Evolutionary conservation across 1,140 invertebrate genomes (phyloP).

Genomic region (Temnothorax curvispinosus): DNA sequence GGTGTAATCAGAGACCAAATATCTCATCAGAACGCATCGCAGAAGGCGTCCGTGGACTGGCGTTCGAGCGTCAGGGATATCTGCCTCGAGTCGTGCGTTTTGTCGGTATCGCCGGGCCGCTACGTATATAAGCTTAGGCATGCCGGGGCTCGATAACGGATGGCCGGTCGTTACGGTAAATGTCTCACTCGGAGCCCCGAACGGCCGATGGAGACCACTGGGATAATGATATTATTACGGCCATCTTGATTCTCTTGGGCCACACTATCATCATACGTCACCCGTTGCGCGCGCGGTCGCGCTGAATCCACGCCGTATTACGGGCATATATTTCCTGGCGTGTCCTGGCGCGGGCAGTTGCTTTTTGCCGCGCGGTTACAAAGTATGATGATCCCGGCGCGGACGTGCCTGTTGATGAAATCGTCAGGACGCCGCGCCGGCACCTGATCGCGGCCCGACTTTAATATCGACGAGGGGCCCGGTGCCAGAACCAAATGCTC

Average conservation of each 20-base stretch:
- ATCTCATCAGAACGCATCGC: not conserved
- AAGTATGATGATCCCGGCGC: slow-evolving; percentile 81
- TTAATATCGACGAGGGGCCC: slow-evolving; percentile 69
- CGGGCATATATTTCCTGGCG: slow-evolving; percentile 75
- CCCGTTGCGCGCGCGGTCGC: slow-evolving; percentile 73
- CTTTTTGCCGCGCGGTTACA: slow-evolving; percentile 80
- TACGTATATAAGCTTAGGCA: slow-evolving; percentile 65
- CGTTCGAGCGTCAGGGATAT: slow-evolving; percentile 50
- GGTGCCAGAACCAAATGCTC: slow-evolving; percentile 69
- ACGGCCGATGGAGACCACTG: slow-evolving; percentile 75
- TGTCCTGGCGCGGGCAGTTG: slow-evolving; percentile 71
- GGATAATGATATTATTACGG: slow-evolving; percentile 83
- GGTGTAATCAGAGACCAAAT: not conserved
- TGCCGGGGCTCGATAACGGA: slow-evolving; percentile 72
- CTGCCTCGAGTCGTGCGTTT: slow-evolving; percentile 63
- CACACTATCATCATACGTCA: slow-evolving; percentile 82
- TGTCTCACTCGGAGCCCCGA: slow-evolving; percentile 76
- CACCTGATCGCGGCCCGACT: slow-evolving; percentile 77
- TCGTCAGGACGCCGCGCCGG: slow-evolving; percentile 72
- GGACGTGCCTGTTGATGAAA: slow-evolving; percentile 77
- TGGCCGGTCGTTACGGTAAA: slow-evolving; percentile 78
- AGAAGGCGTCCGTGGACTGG: not conserved
- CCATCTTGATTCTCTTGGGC: slow-evolving; percentile 81
- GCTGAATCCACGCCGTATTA: slow-evolving; percentile 77
- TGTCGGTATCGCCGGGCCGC: slow-evolving; percentile 48